These are phyloP conservation scores for Hippopotamus amphibius DNA, from an alignment of 2,113 vertebrate genomes.

Conservation along the genomic window DNA sequence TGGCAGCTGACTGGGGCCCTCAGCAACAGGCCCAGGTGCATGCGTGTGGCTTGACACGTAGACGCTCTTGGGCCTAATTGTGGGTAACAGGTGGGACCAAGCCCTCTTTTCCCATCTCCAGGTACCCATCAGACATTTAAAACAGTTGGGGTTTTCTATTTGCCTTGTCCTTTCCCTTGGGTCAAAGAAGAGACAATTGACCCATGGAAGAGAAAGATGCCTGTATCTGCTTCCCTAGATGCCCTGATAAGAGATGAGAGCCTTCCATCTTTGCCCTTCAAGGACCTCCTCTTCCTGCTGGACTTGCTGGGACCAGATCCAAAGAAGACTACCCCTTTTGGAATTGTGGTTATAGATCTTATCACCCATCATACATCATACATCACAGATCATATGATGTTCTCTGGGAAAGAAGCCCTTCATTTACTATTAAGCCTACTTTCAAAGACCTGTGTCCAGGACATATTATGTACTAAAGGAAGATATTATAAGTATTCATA, in stretches of 20 bases:
- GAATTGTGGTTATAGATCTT: neutral
- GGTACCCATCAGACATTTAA: neutral
- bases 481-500: neutral
- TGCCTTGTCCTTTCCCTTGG: neutral
- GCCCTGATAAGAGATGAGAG: neutral
- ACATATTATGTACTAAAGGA: neutral
- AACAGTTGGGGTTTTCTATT: neutral
- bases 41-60: neutral
- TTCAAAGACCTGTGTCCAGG: conserved; percentile 39
- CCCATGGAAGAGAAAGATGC: neutral
- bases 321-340: neutral
- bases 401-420: conserved; percentile 24
- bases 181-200: neutral
- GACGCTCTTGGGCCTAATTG: neutral
- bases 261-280: neutral
- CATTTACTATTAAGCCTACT: neutral
- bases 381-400: neutral
- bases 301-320: neutral
- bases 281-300: neutral
- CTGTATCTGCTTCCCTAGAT: neutral
- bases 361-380: neutral
- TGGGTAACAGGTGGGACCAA: neutral
- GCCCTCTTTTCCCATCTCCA: neutral
- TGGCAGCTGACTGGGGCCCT: neutral
- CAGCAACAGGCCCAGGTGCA: neutral